Percentiles rank a stretch among this genome's conserved stretches.
Evolutionary conservation across 2,888 invertebrate species (phyloP).

Genomic region (Caprella mutica): DNA sequence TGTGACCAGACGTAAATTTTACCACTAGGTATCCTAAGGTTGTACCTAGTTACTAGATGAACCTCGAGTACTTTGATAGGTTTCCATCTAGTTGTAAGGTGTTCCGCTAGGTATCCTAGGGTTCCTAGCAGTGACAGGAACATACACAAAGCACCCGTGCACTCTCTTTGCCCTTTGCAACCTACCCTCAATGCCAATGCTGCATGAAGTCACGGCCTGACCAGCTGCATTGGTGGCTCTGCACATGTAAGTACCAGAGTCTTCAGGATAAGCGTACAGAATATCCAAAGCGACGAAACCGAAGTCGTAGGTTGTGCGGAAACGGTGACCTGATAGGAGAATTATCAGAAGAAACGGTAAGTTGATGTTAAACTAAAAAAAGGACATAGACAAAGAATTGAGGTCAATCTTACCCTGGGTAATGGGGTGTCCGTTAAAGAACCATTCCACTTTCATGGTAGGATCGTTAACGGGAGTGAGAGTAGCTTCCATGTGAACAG

Average conservation of each 20-base stretch:
- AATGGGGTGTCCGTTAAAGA: slow-evolving; percentile 83
- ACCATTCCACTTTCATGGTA: slow-evolving; percentile 98
- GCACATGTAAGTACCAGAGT: slow-evolving; percentile 93
- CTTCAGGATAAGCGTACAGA: slow-evolving; percentile 90
- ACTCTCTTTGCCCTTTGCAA: slow-evolving; percentile 36
- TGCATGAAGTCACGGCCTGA: slow-evolving; percentile 86
- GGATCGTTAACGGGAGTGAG: slow-evolving; percentile 95
- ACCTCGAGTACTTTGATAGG: neutral
- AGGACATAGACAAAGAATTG: neutral
- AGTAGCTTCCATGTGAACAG: slow-evolving; percentile 85
- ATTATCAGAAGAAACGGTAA: neutral
- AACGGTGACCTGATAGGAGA: slow-evolving; percentile 59
- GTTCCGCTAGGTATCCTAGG: slow-evolving; percentile 22
- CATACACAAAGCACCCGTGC: slow-evolving; percentile 34
- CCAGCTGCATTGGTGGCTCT: slow-evolving; percentile 89
- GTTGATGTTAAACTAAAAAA: neutral
- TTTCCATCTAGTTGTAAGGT: slow-evolving; percentile 26
- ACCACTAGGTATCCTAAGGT: no score
- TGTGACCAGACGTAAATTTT: no score
- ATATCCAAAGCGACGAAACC: slow-evolving; percentile 95
- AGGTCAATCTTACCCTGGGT: slow-evolving; percentile 50
- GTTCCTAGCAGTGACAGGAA: slow-evolving; percentile 14
- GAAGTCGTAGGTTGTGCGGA: slow-evolving; percentile 92
- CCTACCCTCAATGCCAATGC: slow-evolving; percentile 69
- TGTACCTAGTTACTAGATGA: no score